A percentile compares a stretch with the other conserved stretches of the same genome.
Conservation (phyloP, 2,797 vertebrate species). For the Australoheros facetus region DNA sequence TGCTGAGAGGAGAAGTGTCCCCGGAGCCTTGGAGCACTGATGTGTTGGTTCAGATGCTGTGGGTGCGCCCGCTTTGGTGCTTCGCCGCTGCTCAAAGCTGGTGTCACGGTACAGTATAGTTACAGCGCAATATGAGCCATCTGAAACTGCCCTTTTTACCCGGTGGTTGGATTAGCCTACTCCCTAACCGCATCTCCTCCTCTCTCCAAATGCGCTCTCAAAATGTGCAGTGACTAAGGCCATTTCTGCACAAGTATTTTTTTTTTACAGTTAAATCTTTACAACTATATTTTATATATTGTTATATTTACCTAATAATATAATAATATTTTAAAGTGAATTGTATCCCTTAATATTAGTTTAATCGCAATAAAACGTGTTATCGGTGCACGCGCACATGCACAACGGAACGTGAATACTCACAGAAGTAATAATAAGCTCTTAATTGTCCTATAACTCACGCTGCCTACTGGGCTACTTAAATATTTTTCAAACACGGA, state of each 20-base stretch:
- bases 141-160: conserved; percentile 79
- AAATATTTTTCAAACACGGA: conserved; percentile 27
- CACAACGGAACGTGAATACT: background rate
- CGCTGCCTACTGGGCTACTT: conserved; percentile 44
- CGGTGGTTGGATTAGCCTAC: conserved; percentile 79
- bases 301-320: background rate
- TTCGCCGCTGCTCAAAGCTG: conserved; percentile 62
- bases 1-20: conserved; percentile 52
- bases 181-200: conserved; percentile 85
- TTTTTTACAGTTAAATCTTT: conserved; percentile 1
- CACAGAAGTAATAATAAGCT: conserved; percentile 22
- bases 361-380: background rate
- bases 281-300: background rate
- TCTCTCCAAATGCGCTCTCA: conserved; percentile 70
- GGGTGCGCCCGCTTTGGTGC: conserved; percentile 66
- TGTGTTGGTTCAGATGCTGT: conserved; percentile 66
- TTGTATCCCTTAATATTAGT: background rate
- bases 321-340: background rate
- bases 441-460: conserved; percentile 44
- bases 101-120: conserved; percentile 75
- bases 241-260: conserved; percentile 34
- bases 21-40: conserved; percentile 37
- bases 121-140: conserved; percentile 79
- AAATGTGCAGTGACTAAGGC: conserved; percentile 59
- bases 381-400: background rate